A percentile compares a stretch with the other conserved stretches of the same genome.
These are phyloP conservation scores for Zaprionus obscuricornis DNA, from an alignment of 2,888 invertebrate species.

Conservation along the genomic window DNA sequence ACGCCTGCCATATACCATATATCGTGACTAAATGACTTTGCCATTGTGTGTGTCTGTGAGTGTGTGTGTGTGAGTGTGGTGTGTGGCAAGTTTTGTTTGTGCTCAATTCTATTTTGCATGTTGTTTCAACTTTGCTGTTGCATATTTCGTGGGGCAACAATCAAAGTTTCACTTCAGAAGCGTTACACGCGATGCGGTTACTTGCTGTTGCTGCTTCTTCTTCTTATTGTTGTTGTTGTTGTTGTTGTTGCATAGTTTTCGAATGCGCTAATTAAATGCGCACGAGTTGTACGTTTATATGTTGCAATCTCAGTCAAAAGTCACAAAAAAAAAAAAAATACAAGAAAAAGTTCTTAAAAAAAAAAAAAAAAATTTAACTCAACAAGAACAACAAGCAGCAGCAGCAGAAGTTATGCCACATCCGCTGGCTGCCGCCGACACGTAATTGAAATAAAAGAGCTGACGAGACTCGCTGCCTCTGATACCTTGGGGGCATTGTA, in stretches of 20 bases:
- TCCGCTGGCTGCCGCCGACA: constrained; percentile 18
- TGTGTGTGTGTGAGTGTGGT: neutral
- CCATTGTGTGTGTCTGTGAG: no score
- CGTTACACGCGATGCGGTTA: neutral
- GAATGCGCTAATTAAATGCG: constrained; percentile 51
- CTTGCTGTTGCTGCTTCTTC: constrained; percentile 1
- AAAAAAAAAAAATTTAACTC: no score
- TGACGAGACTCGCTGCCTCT: constrained; percentile 32
- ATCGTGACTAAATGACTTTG: no score
- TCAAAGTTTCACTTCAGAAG: constrained; percentile 5
- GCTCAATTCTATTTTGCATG: neutral
- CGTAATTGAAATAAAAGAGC: constrained; percentile 56
- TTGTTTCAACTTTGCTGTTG: constrained; percentile 18
- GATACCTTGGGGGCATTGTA: constrained; percentile 13
- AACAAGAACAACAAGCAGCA: neutral
- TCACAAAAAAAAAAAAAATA: no score
- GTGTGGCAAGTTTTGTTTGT: neutral
- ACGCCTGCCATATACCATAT: no score
- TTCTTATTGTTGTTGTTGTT: constrained; percentile 12
- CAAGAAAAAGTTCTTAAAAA: constrained; percentile 14
- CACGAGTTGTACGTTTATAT: no score
- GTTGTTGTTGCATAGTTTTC: constrained; percentile 32
- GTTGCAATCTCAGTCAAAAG: no score
- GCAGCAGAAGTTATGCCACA: constrained; percentile 8
- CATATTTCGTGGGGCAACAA: constrained; percentile 7